These are phyloP conservation scores for Seriola dumerili DNA, from an alignment of 2,113 vertebrate species.

Conservation along the genomic window DNA sequence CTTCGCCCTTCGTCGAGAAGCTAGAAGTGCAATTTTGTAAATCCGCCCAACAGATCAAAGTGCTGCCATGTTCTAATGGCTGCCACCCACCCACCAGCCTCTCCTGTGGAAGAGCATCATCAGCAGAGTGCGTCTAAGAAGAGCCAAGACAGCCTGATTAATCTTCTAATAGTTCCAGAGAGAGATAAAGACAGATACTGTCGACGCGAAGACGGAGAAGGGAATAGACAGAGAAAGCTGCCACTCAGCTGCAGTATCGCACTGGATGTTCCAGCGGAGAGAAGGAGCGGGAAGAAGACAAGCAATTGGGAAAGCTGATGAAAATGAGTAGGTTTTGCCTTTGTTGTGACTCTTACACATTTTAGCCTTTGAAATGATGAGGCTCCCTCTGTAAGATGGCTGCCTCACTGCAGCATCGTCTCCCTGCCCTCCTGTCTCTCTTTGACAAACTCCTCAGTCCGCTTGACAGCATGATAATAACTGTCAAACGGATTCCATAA, in stretches of 20 bases:
- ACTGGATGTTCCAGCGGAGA: constrained; percentile 28
- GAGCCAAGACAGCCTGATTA: constrained; percentile 72
- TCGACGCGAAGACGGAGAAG: constrained; percentile 27
- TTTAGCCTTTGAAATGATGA: constrained; percentile 62
- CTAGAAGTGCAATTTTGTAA: constrained; percentile 77
- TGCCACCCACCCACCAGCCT: constrained; percentile 76
- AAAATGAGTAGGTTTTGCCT: constrained; percentile 52
- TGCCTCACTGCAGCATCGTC: constrained; percentile 23
- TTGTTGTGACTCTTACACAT: constrained; percentile 55
- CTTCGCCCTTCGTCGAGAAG: constrained; percentile 53
- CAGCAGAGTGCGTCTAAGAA: constrained; percentile 61
- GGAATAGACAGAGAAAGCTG: constrained; percentile 41
- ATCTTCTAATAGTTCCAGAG: constrained; percentile 72
- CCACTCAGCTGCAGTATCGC: constrained; percentile 18
- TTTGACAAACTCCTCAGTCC: constrained; percentile 54
- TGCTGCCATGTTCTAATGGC: constrained; percentile 77
- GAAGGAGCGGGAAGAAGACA: constrained; percentile 38
- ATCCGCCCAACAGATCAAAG: constrained; percentile 79
- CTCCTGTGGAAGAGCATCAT: constrained; percentile 67
- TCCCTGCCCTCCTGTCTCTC: constrained; percentile 40
- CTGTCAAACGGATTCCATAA: constrained; percentile 69
- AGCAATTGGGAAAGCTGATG: constrained; percentile 30
- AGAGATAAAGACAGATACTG: constrained; percentile 63
- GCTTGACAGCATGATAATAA: constrained; percentile 63
- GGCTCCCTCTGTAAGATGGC: constrained; percentile 41